These are phyloP conservation scores for Cariama cristata DNA, from an alignment of 2,113 vertebrate species.

Conservation along the genomic window DNA sequence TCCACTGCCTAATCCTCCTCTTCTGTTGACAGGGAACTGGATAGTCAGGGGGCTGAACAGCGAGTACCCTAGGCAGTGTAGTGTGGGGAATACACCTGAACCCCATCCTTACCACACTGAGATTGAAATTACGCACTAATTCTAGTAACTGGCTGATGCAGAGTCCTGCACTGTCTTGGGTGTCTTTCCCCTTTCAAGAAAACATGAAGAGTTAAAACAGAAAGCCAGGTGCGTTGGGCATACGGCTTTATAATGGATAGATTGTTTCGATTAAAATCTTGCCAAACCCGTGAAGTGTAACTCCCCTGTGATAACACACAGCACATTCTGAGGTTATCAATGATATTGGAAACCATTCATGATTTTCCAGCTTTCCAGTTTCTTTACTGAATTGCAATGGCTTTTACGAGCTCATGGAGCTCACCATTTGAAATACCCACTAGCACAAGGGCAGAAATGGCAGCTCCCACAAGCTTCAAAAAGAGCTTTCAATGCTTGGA, in stretches of 20 bases:
- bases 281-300: neutral
- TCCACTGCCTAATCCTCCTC: neutral
- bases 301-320: neutral
- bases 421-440: neutral
- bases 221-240: neutral
- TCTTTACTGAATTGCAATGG: neutral
- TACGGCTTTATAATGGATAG: neutral
- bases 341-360: neutral
- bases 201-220: neutral
- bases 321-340: neutral
- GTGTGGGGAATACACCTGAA: neutral
- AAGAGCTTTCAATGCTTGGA: neutral
- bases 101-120: neutral
- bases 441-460: neutral
- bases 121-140: neutral
- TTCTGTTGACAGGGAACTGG: neutral
- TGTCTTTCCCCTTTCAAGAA: neutral
- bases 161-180: neutral
- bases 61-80: fast-evolving
- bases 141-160: neutral
- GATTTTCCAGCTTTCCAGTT: neutral
- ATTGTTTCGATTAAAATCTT: neutral
- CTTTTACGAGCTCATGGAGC: neutral
- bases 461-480: neutral
- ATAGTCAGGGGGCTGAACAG: neutral